Evolutionary conservation across 2,888 invertebrate species (phyloP), one percentile per base, ranked within the genome.

Genomic region (Drosophila formosana): DNA sequence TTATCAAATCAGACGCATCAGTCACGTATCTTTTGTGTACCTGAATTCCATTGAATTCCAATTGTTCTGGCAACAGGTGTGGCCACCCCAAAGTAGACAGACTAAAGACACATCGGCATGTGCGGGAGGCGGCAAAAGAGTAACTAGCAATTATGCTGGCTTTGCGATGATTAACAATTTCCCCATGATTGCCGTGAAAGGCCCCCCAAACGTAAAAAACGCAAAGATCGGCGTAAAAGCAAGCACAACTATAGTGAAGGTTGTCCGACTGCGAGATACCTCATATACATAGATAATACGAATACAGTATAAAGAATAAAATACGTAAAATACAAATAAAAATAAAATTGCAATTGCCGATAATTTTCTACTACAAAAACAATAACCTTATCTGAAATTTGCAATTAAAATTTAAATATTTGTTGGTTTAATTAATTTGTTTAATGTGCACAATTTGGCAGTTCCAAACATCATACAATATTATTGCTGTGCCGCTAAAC

Each of bases 61-160:
- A 5, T 25, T 18, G 51, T 64, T 60, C 58, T 75, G 50, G n/a
- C 56, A 23, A 63, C 71, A 78, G 76, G 76, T 78, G 76, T 66
- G 76, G 47, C 75, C 32, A 37, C 34, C 32, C 45, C 53, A 45
- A 68, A 45, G 53, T 51, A 57, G 5, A 3, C 7, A 9, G 13
- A 34, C 9, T 26, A 41, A n/a, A 26, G n/a, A 65, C 68, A 64
- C 57, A 51, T 78, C 26, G 78, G 69, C 61, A 75, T 73, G 75
- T 34, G 75, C 60, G 69, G 75, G 75, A 63, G 78, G 25, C 18
- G 18, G 18, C 18, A 18, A 18, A 18, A 1, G 18, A 18, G 18
- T 18, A 18, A 18, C 1, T 18, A 18, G 18, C 49, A 64, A 74
- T 66, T 77, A 18, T 18, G 72, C 49, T 23, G n/a, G 7, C 41